These are phyloP conservation scores for Hemicentrotus pulcherrimus DNA, from an alignment of 35 echinoderm and acorn worm genomes.

Conservation along the genomic window DNA sequence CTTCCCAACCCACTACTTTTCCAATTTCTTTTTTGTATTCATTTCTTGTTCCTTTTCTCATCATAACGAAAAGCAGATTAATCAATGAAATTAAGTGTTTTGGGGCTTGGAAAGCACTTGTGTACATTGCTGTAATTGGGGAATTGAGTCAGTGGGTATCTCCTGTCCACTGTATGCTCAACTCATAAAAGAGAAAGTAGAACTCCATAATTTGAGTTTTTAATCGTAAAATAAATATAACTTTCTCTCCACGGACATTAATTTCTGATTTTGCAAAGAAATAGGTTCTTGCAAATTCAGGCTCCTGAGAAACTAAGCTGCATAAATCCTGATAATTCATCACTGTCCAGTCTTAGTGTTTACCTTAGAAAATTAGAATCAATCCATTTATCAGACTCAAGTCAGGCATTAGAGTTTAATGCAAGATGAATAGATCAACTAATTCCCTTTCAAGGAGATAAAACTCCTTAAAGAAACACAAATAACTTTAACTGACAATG, in stretches of 20 bases:
- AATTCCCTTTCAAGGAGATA: not conserved
- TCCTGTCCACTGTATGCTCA: not conserved
- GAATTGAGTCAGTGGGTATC: not conserved
- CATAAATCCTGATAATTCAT: not conserved
- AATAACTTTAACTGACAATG: not conserved
- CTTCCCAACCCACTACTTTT: too few relatives aligned
- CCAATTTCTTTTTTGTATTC: too few relatives aligned
- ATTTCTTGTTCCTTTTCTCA: not conserved
- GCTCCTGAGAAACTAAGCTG: not conserved
- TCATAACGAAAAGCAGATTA: not conserved
- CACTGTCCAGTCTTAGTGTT: not conserved
- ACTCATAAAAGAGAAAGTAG: not conserved
- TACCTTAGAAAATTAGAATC: not conserved
- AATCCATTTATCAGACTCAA: not conserved
- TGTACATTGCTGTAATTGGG: slow-evolving; percentile 30
- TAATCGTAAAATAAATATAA: not conserved
- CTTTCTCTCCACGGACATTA: not conserved
- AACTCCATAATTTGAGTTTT: not conserved
- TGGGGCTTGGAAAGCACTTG: slow-evolving; percentile 24
- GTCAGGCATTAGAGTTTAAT: not conserved
- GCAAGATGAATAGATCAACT: not conserved
- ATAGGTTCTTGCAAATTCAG: not conserved
- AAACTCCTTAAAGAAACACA: not conserved
- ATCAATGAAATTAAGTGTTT: not conserved
- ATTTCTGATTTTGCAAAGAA: not conserved